Percentiles rank a stretch among this genome's conserved stretches.
These are phyloP conservation scores for Drosophila eugracilis DNA, from an alignment of 1,140 invertebrate species.

Conservation along the genomic window DNA sequence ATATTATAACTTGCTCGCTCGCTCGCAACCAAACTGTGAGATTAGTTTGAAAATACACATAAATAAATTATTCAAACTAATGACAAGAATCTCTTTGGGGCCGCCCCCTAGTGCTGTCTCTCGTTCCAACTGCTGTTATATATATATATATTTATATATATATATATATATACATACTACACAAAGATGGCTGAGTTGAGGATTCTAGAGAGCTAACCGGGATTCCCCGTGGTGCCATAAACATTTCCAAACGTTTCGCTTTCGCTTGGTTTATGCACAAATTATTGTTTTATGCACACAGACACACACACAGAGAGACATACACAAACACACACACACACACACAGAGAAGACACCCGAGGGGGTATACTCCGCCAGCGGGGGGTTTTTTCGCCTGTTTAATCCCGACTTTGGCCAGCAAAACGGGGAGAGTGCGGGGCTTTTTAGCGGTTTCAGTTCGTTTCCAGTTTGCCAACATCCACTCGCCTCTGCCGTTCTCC, in stretches of 20 bases:
- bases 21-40: background rate
- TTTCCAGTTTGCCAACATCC: constrained; percentile 35
- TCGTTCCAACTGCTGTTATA: constrained; percentile 4
- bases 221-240: constrained; percentile 60
- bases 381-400: constrained; percentile 7
- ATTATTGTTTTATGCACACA: constrained; percentile 67
- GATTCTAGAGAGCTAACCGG: constrained; percentile 3
- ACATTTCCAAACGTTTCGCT: constrained; percentile 57
- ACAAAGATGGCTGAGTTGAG: constrained; percentile 4
- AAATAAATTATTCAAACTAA: constrained; percentile 51
- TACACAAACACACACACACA: too few relatives aligned
- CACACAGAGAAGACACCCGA: constrained; percentile 13
- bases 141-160: constrained; percentile 13
- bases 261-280: constrained; percentile 51
- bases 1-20: too few relatives aligned
- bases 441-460: constrained; percentile 17
- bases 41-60: constrained; percentile 18
- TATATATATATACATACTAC: constrained; percentile 8
- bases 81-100: constrained; percentile 41
- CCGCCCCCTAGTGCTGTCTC: background rate
- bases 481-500: too few relatives aligned
- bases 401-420: constrained; percentile 24
- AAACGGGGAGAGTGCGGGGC: background rate
- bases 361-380: constrained; percentile 6
- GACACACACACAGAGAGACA: too few relatives aligned